Evolutionary conservation across 2,113 vertebrate species (phyloP), one percentile per base, ranked within the genome.

Genomic region (Tupaia tana): DNA sequence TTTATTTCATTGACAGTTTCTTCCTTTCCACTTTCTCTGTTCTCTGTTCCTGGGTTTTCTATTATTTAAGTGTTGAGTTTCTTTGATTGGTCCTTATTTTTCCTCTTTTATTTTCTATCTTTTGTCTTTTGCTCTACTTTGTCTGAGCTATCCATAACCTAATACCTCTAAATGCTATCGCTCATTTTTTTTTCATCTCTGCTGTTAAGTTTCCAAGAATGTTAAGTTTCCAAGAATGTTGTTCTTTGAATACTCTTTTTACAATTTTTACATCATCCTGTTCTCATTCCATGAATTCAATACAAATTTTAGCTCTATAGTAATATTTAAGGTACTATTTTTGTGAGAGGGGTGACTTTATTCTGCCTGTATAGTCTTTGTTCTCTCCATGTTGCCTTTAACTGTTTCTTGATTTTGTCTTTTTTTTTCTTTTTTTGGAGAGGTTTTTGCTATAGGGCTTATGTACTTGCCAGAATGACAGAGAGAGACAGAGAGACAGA

Each of bases 231-330:
- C 24, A 93, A 89, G 34, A 22, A 29, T 6, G 27, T 81, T 78
- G 43, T 86, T 7, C 31, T 67, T 31, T 91, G 11, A 86, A 78
- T 90, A 14, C 7, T 24, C 18, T 31, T 18, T 77, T 22, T 22
- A 7, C 43, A 15, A 20, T 80, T 86, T 86, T 66, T 34, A 80
- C n/a, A 86, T 43, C 20, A 87, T 31, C 11, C 2, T 86, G 43
- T 59, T 86, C n/a, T 95, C 20, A 61, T 87, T 82, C 87, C 27
- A 69, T 75, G 29, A 86, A 87, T 67, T n/a, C 24, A 58, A 43
- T 66, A 80, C 58, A 80, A 80, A 74, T 74, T 34, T 74, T 75
- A 83, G 78, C 24, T 67, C 43, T 74, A 78, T 89, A 63, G 75
- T 19, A 4, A 67, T 83, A 75, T n/a, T 80, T 81, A 64, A 12